Evolutionary conservation across 2,888 invertebrate species (phyloP), one percentile per base, ranked within the genome.

Genomic region (Phalangium opilio): DNA sequence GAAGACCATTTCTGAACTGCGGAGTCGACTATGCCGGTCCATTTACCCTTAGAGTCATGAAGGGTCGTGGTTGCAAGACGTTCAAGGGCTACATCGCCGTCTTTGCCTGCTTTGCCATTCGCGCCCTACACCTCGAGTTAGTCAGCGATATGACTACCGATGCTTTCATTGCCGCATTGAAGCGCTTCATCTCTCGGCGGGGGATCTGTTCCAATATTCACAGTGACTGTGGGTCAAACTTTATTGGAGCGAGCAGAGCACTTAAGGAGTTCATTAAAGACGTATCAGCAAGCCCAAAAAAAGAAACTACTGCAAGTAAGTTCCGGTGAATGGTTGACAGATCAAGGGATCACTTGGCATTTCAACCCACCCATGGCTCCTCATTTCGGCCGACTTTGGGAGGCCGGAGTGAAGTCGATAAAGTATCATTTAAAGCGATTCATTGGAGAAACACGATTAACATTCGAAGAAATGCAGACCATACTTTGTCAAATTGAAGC

Each of bases 391-490:
- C 53, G 56, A 1, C 17, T 51, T 2, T 51, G 52, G 54, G 55
- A 55, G 19, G 49, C 53, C 1, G 48, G 52, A 12, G 48, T 55
- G 2, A 49, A 54, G 19, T 51, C 51, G 0, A 38, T 49, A 2
- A 56, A 58, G 41, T 32, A 38, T 33, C 54, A 55, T 35, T 15
- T 55, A 3, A 42, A 46, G 15, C 14, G 52, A 19, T 51, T 60
- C 1, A 41, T 63, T 3, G 59, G 60, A 1, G 51, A 56, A 2
- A 19, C 52, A 11, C 53, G 42, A 3, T 38, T 59, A 2, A 63
- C 60, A 1, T 61, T 51, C 41, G 61, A 64, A 45, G 62, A 66
- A 42, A 47, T 63, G 11, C 44, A 51, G 12, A 64, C 62, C 1
- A 12, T 61, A 3, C 15, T 61, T 14, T 55, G 55, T 12, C 56